Conservation (phyloP, 2,888 invertebrate genomes). For the Platycnemis pennipes region DNA sequence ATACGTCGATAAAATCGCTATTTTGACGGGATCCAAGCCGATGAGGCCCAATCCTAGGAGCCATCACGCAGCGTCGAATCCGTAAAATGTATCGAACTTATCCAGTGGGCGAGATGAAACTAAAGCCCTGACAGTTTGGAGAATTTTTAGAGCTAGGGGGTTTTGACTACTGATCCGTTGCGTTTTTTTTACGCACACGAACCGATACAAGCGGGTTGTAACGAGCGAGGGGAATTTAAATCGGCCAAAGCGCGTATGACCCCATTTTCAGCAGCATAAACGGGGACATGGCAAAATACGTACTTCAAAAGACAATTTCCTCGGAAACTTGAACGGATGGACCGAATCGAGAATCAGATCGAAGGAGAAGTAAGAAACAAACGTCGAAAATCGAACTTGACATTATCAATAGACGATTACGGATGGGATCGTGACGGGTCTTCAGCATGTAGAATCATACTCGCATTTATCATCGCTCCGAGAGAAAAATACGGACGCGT, state of each 20-base stretch:
- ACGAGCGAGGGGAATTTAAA: neutral
- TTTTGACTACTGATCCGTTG: neutral
- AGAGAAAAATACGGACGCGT: neutral
- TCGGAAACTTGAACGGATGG: neutral
- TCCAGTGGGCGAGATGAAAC: slow-evolving; percentile 11
- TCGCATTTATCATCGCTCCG: slow-evolving; percentile 11
- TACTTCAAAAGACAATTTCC: neutral
- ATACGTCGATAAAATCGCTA: neutral
- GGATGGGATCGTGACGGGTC: neutral
- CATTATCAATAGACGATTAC: slow-evolving; percentile 14
- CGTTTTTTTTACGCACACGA: neutral
- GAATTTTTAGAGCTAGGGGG: neutral
- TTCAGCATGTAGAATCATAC: neutral
- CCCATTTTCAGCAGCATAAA: neutral
- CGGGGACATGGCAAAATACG: neutral
- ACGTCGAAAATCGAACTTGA: neutral
- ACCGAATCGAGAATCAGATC: neutral
- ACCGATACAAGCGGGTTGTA: neutral
- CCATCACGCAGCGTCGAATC: neutral
- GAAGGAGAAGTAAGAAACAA: slow-evolving; percentile 10
- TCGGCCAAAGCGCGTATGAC: neutral
- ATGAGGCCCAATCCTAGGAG: neutral
- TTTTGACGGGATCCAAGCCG: neutral
- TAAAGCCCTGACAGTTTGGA: neutral
- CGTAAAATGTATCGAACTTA: slow-evolving; percentile 11